These are phyloP conservation scores for Microplitis demolitor DNA, from an alignment of 1,140 invertebrate species.

Conservation along the genomic window DNA sequence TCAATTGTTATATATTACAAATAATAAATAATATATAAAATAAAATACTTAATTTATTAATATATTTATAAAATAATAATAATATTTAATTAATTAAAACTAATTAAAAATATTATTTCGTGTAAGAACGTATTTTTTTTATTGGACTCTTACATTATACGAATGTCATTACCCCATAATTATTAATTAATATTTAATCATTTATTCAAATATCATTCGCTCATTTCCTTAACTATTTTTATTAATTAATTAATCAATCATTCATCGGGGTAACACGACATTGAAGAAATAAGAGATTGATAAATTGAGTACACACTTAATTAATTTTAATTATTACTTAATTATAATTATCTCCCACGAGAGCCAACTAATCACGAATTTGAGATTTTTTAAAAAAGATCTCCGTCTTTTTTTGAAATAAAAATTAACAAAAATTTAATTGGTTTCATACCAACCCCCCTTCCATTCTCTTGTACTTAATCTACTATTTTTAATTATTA, in stretches of 20 bases:
- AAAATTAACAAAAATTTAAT: too few species aligned
- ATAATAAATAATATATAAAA: too few species aligned
- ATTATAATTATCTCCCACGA: background rate
- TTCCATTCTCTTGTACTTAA: too few species aligned
- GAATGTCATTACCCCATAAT: background rate
- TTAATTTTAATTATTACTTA: constrained; percentile 2
- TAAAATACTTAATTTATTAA: background rate
- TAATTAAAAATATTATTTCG: constrained; percentile 6
- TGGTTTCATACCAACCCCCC: too few species aligned
- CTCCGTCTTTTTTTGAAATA: too few species aligned
- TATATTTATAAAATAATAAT: background rate
- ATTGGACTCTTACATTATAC: constrained; percentile 28
- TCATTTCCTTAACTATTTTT: background rate
- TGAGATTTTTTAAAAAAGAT: too few species aligned
- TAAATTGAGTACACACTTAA: constrained; percentile 21
- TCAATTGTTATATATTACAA: too few species aligned
- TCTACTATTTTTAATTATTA: too few species aligned
- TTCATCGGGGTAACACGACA: background rate
- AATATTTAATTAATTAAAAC: background rate
- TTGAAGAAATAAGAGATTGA: constrained; percentile 18
- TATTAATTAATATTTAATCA: background rate
- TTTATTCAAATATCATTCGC: background rate
- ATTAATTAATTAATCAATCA: background rate
- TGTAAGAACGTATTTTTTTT: constrained; percentile 27
- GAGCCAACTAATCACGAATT: too few species aligned